These are phyloP conservation scores for Caradrina clavipalpis DNA, from an alignment of 2,888 invertebrate species.

Conservation along the genomic window DNA sequence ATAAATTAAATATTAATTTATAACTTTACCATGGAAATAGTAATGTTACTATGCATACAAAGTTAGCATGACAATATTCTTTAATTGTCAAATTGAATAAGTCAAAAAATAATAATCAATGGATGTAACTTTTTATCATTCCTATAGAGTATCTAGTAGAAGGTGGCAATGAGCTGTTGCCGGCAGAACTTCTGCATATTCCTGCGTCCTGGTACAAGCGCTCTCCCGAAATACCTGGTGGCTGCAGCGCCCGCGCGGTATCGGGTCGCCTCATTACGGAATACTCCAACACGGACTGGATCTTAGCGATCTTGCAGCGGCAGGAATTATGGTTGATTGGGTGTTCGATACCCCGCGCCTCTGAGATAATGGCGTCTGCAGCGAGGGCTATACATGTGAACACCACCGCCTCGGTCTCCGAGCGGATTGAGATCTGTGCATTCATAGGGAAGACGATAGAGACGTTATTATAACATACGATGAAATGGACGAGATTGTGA, in stretches of 20 bases:
- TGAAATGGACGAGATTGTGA: not conserved
- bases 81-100: too few species aligned
- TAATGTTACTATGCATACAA: too few species aligned
- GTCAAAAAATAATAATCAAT: too few species aligned
- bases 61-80: too few species aligned
- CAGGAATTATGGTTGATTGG: conserved; percentile 19
- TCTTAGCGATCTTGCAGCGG: conserved; percentile 12
- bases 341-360: conserved; percentile 31
- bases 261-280: conserved; percentile 58
- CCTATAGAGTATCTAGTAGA: too few species aligned
- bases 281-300: conserved; percentile 18
- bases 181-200: conserved; percentile 19
- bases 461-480: not conserved
- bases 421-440: not conserved
- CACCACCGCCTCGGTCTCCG: not conserved
- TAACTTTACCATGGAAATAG: too few species aligned
- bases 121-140: too few species aligned
- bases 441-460: not conserved
- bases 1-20: too few species aligned
- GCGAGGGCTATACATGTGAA: not conserved
- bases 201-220: not conserved
- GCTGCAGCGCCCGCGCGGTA: conserved; percentile 32
- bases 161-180: not conserved
- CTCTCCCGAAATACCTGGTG: conserved; percentile 28
- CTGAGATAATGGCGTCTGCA: conserved; percentile 2